A percentile compares a stretch with the other conserved stretches of the same genome.
Evolutionary conservation across 2,113 vertebrate species (phyloP).

Genomic region (Hemiscyllium ocellatum): DNA sequence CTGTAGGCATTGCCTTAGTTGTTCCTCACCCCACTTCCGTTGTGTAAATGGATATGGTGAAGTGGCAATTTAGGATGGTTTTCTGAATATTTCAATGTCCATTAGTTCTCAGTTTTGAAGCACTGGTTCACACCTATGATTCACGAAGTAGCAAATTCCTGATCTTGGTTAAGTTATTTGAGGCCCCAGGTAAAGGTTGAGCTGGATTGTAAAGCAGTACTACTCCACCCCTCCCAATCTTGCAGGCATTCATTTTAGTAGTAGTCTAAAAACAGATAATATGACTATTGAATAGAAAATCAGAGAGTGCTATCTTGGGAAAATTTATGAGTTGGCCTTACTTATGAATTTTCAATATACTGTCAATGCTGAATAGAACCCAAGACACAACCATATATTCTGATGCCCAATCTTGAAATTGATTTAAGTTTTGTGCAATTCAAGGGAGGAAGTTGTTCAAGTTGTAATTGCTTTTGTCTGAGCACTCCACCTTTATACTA

Average conservation of each 20-base stretch:
- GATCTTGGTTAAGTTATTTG: not conserved
- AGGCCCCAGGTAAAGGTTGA: not conserved
- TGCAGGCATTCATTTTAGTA: not conserved
- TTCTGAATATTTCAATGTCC: not conserved
- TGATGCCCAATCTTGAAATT: not conserved
- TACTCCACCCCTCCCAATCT: not conserved
- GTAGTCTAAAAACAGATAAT: not conserved
- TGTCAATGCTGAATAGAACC: not conserved
- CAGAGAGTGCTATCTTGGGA: not conserved
- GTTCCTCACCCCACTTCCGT: not conserved
- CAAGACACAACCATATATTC: not conserved
- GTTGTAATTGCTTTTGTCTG: not conserved
- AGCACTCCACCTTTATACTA: not conserved
- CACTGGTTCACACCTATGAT: not conserved
- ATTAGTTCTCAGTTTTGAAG: not conserved
- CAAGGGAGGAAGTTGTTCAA: not conserved
- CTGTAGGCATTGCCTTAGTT: not conserved
- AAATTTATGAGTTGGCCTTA: not conserved
- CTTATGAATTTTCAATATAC: not conserved
- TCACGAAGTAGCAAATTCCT: not conserved
- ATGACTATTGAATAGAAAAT: not conserved
- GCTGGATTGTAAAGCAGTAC: not conserved
- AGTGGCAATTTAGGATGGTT: not conserved
- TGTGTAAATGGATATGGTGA: not conserved
- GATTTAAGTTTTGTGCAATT: not conserved